Base-by-base conservation (phyloP, 2,113 vertebrate species). In the Chionodraco myersi region DNA sequence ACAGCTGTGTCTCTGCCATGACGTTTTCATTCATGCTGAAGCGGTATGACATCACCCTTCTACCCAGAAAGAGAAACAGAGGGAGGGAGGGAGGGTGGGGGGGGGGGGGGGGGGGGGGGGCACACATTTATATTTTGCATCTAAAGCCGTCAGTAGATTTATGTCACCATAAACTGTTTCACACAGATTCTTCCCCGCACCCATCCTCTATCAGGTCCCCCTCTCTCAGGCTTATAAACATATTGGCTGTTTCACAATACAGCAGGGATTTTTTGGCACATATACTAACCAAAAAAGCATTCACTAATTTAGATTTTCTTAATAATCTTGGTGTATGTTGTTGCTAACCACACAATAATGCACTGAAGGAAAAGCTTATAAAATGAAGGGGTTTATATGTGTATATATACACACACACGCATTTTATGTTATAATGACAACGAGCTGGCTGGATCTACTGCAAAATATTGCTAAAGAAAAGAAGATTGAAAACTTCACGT, bases 1-100 rank as follows among this genome's bases (percentile, higher is more conserved):
- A 92, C 91, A 91, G 88, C 91, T 86, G 88, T 88, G 92, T 89
- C 82, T 79, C 79, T 56, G 90, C 77, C 82, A 76, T 84, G 85
- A 86, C 79, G 70, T 80, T 90, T 85, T 79, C 85, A 88, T 92
- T 88, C 89, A 91, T 57, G 56, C 82, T 5, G 83, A 79, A 77
- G 81, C 76, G 8, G 30, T 62, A 84, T 93, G 89, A 94, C 92
- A 79, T 94, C 90, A 94, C 56, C 72, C 53, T 64, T 79, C 58
- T 65, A 61, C 63, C 62, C 86, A 74, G 78, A 88, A 23, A 77
- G 30, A 65, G 73, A 72, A 78, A 36, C 34, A 11, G 44, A 23
- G 30, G 30, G 30, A 30, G 30, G 3, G 30, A 30, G 30, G 30
- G 30, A 30, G 26, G 2, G 26, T 2, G 2, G 2, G 26, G 26